Evolutionary conservation across 2,888 invertebrate species (phyloP), one percentile per base, ranked within the genome.

Genomic region (Pheosia tremula): DNA sequence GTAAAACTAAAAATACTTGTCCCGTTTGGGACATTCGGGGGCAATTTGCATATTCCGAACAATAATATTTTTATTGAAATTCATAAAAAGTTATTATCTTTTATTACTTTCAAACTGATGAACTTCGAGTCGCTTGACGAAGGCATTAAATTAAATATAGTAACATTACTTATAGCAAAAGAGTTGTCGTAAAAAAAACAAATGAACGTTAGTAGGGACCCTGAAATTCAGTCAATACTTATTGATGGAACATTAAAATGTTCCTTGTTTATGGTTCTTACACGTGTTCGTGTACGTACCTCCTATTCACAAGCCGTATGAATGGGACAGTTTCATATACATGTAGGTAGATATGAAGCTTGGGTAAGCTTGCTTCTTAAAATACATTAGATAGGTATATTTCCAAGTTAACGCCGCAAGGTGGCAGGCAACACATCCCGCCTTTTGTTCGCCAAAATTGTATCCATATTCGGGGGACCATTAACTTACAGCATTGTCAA

Each of bases 371-470:
- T 24, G 24, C 24, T 24, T 24, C 24, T 24, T 24, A 24, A 24
- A 24, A 24, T 24, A 24, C 2, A 24, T 24, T 24, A 24, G 24
- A 24, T 24, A 24, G 24, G 24, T 39, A 39, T 39, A 39, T 39
- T 39, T 39, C 10, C 43, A 45, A 45, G 43, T n/a, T n/a, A 60
- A 67, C 60, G 64, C 64, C 61, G 38, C 50, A 38, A 24, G 59
- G 57, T 63, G 64, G 72, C 74, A 81, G 71, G 84, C 78, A 82
- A 80, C 71, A 76, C 74, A 76, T 70, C 68, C 67, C 71, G 74
- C 70, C 78, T 77, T 80, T 82, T 81, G 82, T 81, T 75, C 74
- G 60, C 66, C 66, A 68, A 79, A 83, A 84, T 84, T 83, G 80
- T 76, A 69, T 64, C 75, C 68, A 72, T 76, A 70, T 78, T 80